Evolutionary conservation across 2,888 invertebrate genomes (phyloP), one percentile per base, ranked within the genome.

Genomic region (Scaptomyza reducta): DNA sequence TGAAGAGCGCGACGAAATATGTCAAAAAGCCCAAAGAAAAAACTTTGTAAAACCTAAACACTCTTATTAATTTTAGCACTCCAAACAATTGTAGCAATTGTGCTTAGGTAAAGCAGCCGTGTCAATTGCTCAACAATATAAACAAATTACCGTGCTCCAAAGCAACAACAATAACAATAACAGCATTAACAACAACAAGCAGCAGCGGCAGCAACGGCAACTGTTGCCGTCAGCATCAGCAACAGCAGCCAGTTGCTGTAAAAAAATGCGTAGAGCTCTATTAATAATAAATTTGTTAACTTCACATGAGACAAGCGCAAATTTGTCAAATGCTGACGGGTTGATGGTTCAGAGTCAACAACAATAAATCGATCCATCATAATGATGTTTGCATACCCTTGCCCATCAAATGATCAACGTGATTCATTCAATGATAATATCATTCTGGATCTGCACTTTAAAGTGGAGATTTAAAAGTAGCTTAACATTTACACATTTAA

Each of bases 71-170:
- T 72, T 84, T 80, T 73, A 70, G 88, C 86, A 81, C 69, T 86
- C 65, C 88, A 76, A 86, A 86, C 88, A 82, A 82, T 88, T 88
- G 79, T 65, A 64, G 51, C 74, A 82, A 88, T 88, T 80, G 71
- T 73, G 63, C 57, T 66, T 62, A 71, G 66, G 68, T 69, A 82
- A 87, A 82, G 80, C 79, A 83, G 84, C 74, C 80, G 87, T 88
- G 87, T 83, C 88, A 87, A 83, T 88, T 83, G 74, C 65, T 59
- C 62, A 79, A 82, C 88, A 82, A 82, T 81, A 79, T 79, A 82
- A 85, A 78, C 83, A 81, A 87, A 87, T 81, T 87, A 72, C 87
- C 47, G 45, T 25, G 70, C 49, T 50, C 31, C 27, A 45, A 14
- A 63, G 38, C 66, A 49, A 18, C 56, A 46, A 31, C 42, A 49